These are phyloP conservation scores for Neostethus bicornis DNA, from an alignment of 2,797 vertebrate species.

Conservation along the genomic window DNA sequence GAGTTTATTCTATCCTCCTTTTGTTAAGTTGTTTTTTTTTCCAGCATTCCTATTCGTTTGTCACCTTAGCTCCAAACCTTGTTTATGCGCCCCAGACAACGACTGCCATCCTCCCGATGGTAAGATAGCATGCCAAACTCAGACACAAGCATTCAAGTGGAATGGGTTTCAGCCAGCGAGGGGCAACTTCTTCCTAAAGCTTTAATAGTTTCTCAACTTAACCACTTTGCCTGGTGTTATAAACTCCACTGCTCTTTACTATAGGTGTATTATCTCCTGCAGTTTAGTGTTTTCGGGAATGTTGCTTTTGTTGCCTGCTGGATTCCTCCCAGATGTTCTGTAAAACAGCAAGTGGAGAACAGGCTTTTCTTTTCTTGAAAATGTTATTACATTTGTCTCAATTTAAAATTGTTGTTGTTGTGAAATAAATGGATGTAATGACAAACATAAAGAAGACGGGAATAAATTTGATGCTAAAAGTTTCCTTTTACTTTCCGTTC, in stretches of 20 bases:
- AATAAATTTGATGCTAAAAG: background rate
- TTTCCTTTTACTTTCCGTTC: background rate
- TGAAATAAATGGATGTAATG: too few relatives aligned
- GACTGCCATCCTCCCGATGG: constrained; percentile 51
- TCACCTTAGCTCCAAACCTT: constrained; percentile 60
- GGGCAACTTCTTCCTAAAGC: constrained; percentile 39
- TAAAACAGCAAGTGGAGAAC: background rate
- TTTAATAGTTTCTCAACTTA: constrained; percentile 41
- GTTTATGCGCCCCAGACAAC: constrained; percentile 66
- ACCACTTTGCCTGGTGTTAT: constrained; percentile 18
- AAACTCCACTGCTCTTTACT: constrained; percentile 33
- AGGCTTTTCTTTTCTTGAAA: constrained; percentile 1
- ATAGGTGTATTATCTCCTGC: constrained; percentile 58
- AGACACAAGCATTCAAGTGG: constrained; percentile 49
- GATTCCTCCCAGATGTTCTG: constrained; percentile 2
- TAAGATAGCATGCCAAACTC: constrained; percentile 44
- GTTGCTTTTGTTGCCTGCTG: background rate
- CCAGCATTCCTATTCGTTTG: constrained; percentile 70
- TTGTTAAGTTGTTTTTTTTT: constrained; percentile 68
- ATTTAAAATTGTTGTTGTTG: background rate
- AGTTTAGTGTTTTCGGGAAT: constrained; percentile 22
- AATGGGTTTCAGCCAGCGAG: constrained; percentile 47
- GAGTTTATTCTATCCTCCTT: constrained; percentile 57
- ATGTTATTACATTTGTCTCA: background rate
- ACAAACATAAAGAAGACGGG: constrained; percentile 1